Percentiles rank a stretch among this genome's conserved stretches.
These are phyloP conservation scores for Drosophila setosimentum DNA, from an alignment of 2,888 invertebrate species.

Conservation along the genomic window DNA sequence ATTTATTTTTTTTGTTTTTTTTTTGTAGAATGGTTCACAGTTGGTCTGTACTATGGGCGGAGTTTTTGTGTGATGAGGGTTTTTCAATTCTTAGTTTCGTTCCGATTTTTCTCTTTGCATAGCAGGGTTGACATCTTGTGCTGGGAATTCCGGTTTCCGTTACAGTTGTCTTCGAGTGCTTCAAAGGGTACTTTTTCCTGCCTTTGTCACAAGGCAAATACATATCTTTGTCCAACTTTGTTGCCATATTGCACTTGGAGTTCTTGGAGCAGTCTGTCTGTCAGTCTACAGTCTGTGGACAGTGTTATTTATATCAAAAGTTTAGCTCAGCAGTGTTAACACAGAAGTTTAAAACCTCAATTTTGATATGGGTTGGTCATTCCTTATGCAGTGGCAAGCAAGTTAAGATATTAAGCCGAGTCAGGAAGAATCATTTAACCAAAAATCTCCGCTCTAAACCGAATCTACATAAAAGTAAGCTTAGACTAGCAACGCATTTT, in stretches of 20 bases:
- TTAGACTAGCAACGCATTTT: neutral
- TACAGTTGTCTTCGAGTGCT: conserved; percentile 75
- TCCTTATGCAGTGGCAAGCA: neutral
- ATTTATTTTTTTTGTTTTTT: conserved; percentile 20
- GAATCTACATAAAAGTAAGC: neutral
- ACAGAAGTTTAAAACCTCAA: conserved; percentile 12
- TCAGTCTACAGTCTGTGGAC: conserved; percentile 30
- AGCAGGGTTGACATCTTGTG: conserved; percentile 74
- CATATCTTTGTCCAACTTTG: conserved; percentile 40
- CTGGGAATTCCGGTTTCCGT: conserved; percentile 78
- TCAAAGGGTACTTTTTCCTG: conserved; percentile 50
- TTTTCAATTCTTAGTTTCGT: conserved; percentile 36
- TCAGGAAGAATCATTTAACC: conserved; percentile 9
- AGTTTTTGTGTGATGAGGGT: conserved; percentile 71
- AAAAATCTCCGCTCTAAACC: neutral
- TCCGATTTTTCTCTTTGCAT: conserved; percentile 43
- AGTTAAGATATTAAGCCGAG: conserved; percentile 5
- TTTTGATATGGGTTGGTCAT: conserved; percentile 32
- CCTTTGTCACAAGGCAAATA: conserved; percentile 50
- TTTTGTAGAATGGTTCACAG: conserved; percentile 64
- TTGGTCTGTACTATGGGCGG: conserved; percentile 54
- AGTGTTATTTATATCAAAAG: conserved; percentile 49
- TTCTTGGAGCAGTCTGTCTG: conserved; percentile 16
- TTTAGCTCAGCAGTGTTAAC: conserved; percentile 32
- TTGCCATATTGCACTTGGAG: conserved; percentile 55